Percentiles rank a stretch among this genome's conserved stretches.
Conservation (phyloP, 2,888 invertebrate species). For the Latrodectus elegans region DNA sequence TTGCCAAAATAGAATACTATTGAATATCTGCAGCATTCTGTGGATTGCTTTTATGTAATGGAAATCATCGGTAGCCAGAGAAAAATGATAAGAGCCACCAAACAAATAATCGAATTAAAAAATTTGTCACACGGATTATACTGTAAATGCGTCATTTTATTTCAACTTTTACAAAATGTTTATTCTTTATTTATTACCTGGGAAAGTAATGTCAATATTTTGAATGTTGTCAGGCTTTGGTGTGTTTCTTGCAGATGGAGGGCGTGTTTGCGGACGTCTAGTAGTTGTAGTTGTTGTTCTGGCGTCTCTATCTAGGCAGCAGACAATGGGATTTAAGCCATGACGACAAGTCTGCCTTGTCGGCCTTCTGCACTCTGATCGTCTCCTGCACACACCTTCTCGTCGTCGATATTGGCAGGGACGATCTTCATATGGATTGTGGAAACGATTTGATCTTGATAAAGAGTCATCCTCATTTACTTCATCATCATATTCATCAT, state of each 20-base stretch:
- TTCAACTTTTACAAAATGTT: too few species aligned
- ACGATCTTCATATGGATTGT: background rate
- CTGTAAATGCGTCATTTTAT: too few species aligned
- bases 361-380: conserved; percentile 42
- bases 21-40: too few species aligned
- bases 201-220: conserved; percentile 48
- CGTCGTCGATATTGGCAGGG: conserved; percentile 35
- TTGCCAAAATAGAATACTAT: too few species aligned
- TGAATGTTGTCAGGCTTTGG: conserved; percentile 16
- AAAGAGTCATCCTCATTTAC: conserved; percentile 15
- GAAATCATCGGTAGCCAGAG: too few species aligned
- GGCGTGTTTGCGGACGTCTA: background rate
- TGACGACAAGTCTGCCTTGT: conserved; percentile 32
- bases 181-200: conserved; percentile 7
- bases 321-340: conserved; percentile 41
- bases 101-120: too few species aligned
- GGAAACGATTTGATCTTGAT: background rate
- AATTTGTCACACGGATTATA: too few species aligned
- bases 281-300: conserved; percentile 8
- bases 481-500: background rate
- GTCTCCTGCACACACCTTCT: conserved; percentile 45
- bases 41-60: too few species aligned
- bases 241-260: background rate
- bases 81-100: too few species aligned
- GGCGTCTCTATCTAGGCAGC: conserved; percentile 37